Evolutionary conservation across 1,140 invertebrate genomes (phyloP), one percentile per base, ranked within the genome.

Genomic region (Condylostylus longicornis): DNA sequence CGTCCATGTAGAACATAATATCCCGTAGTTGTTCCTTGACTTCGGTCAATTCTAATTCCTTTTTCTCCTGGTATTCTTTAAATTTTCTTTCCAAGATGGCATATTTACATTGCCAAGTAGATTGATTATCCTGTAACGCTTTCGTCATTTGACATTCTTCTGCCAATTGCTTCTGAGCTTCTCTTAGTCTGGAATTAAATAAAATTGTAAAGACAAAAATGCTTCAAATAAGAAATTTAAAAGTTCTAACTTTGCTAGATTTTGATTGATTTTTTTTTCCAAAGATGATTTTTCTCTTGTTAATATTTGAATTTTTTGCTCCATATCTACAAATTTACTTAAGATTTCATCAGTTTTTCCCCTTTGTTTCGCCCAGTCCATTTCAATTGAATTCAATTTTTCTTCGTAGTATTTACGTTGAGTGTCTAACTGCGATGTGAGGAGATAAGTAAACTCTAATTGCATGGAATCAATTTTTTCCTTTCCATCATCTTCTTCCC

Each of bases 361-460:
- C 12, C 58, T 55, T 14, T 67, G 51, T 28, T 47, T 50, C 18
- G 58, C 49, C 40, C 58, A 61, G 40, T 71, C 66, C 25, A 53
- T 54, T 42, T 72, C 68, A 9, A 71, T 66, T 48, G 72, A 62
- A 33, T 64, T 62, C 19, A 95, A 66, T 47, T 73, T 76, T 35
- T 90, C 82, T 62, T 97, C 91, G 63, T 89, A 98, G 63, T 86
- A 94, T 30, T 77, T 71, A 9, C 94, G 66, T 58, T 99, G 95
- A 12, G 83, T 81, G 58, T 98, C 93, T 13, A 99, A 67, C 61
- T 99, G 95, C 32, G 84, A 89, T 7, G 91, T 96, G n/a, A 99
- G 64, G 32, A 97, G 68, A 67, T 96, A 95, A 0, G 91, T 94
- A 51, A 96, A 98, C 68, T 98, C 91, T 38, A 96, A 63, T 56